These are phyloP conservation scores for Cerastis rubricosa DNA, from an alignment of 2,888 invertebrate species.

Conservation along the genomic window DNA sequence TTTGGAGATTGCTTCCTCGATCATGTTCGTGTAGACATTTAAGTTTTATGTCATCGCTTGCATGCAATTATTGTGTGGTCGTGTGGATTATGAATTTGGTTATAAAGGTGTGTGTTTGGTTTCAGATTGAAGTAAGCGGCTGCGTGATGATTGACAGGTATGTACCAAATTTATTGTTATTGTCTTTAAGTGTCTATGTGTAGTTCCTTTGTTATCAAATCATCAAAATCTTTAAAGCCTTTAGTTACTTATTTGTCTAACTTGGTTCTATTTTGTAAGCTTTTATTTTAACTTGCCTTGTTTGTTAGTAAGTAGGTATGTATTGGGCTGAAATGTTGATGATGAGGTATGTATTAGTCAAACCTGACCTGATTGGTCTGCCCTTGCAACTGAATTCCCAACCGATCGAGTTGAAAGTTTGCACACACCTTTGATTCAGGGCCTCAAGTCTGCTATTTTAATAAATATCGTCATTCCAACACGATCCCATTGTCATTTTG, in stretches of 20 bases:
- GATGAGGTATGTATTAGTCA: no score
- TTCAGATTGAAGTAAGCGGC: slow-evolving; percentile 52
- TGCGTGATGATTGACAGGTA: slow-evolving; percentile 61
- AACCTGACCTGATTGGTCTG: no score
- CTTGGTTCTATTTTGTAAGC: neutral
- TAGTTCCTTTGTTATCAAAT: neutral
- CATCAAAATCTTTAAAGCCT: neutral
- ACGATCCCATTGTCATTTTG: no score
- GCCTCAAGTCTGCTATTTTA: no score
- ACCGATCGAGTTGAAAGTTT: no score
- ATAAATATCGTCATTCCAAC: no score
- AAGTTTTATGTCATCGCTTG: slow-evolving; percentile 64
- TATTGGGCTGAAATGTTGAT: no score
- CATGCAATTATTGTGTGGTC: slow-evolving; percentile 20
- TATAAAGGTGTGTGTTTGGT: slow-evolving; percentile 29
- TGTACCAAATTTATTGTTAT: slow-evolving; percentile 3
- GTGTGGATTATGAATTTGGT: neutral
- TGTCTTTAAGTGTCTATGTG: neutral
- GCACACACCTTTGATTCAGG: no score
- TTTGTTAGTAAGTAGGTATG: no score
- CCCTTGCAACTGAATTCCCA: no score
- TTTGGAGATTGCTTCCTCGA: slow-evolving; percentile 82
- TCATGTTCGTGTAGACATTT: slow-evolving; percentile 68
- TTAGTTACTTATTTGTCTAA: neutral
- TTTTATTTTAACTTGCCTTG: no score